Conservation (phyloP, 2,797 vertebrate genomes). For the Pteronotus mesoamericanus region DNA sequence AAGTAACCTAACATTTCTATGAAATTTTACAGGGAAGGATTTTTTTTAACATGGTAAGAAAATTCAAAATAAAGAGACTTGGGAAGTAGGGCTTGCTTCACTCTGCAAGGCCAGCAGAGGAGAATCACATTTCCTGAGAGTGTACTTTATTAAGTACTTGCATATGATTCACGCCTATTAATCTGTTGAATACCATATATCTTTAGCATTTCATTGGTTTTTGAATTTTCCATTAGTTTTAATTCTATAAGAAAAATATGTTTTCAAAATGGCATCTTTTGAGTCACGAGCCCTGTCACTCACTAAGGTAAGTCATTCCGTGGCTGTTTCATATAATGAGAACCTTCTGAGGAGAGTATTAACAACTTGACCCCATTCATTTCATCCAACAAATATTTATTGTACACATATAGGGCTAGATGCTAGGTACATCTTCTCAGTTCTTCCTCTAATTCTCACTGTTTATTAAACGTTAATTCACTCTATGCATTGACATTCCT, state of each 20-base stretch:
- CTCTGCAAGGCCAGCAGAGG: not conserved
- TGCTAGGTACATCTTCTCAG: not conserved
- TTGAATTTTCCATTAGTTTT: constrained; percentile 38
- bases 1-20: constrained; percentile 2
- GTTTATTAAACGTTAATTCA: not conserved
- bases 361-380: not conserved
- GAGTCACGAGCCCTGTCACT: not conserved
- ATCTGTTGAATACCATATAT: constrained; percentile 38
- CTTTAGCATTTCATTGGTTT: not conserved
- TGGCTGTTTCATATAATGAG: not conserved
- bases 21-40: constrained; percentile 45
- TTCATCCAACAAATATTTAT: not conserved
- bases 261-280: not conserved
- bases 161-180: constrained; percentile 49
- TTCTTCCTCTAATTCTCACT: not conserved
- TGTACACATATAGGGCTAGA: not conserved
- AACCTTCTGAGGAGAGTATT: not conserved
- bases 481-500: not conserved
- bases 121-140: not conserved
- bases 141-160: constrained; percentile 29
- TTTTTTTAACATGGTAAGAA: constrained; percentile 31
- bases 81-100: constrained; percentile 21
- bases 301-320: not conserved
- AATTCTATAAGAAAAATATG: constrained; percentile 33
- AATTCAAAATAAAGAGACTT: constrained; percentile 63